phyloP scores from a whole-genome alignment of 1,140 invertebrate genomes.

The Tyrophagus putrescentiae region DNA sequence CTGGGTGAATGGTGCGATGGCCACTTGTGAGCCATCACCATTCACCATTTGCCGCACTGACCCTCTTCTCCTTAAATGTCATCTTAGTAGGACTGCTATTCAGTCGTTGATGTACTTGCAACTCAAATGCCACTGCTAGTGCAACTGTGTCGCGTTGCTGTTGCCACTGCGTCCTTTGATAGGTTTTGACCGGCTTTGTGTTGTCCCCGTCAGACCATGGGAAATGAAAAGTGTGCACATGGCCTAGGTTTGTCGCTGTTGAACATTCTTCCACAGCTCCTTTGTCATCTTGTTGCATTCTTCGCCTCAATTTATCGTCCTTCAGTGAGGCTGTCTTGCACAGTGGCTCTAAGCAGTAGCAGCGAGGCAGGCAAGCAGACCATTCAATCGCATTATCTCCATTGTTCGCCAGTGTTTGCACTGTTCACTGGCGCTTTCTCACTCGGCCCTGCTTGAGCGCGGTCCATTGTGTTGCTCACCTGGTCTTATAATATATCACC shows the following conservation, averaged over 20 bases:
- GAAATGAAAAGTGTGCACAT: conserved; percentile 10
- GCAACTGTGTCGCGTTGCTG: too few species aligned
- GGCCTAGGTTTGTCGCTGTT: not conserved
- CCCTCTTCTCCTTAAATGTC: too few species aligned
- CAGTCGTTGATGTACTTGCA: too few species aligned
- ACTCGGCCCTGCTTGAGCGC: not conserved
- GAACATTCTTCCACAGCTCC: not conserved
- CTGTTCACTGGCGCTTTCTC: not conserved
- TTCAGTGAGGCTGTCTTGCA: not conserved
- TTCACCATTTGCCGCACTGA: too few species aligned
- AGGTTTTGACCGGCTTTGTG: too few species aligned
- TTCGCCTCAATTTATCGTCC: conserved; percentile 8
- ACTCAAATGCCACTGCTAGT: too few species aligned
- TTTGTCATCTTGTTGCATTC: conserved; percentile 13
- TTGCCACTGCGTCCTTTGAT: too few species aligned
- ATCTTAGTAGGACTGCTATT: too few species aligned
- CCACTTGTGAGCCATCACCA: too few species aligned
- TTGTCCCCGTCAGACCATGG: too few species aligned
- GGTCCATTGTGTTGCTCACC: not conserved
- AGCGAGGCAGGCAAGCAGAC: conserved; percentile 12
- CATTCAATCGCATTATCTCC: conserved; percentile 14
- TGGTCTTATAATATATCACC: conserved; percentile 16
- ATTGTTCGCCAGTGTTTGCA: not conserved
- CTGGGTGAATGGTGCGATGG: too few species aligned
- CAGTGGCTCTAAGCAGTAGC: too few species aligned